Evolutionary conservation across 2,113 vertebrate genomes (phyloP).

Genomic region (Tachycineta bicolor): DNA sequence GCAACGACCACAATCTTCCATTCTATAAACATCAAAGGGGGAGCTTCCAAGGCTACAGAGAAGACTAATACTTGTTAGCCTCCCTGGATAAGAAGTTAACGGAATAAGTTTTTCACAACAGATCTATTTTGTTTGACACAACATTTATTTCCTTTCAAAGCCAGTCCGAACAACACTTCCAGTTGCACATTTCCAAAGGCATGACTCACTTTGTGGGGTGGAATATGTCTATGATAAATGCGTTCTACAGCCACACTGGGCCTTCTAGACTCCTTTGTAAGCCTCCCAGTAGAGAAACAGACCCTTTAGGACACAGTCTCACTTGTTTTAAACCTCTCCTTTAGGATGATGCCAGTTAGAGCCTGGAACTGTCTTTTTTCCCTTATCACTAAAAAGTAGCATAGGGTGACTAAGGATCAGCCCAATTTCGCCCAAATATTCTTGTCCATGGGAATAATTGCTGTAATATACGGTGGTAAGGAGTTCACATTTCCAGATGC

Average conservation of each 20-base stretch:
- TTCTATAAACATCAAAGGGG: neutral
- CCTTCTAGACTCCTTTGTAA: neutral
- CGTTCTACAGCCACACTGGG: neutral
- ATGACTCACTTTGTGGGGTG: neutral
- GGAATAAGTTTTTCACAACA: neutral
- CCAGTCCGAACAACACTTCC: neutral
- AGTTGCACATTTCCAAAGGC: neutral
- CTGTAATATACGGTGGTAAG: neutral
- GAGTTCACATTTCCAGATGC: neutral
- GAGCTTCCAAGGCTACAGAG: slow-evolving; percentile 20
- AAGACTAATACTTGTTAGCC: neutral
- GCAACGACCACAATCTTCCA: neutral
- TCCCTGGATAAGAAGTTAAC: neutral
- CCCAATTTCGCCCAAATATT: neutral
- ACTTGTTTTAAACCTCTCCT: neutral
- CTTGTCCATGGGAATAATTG: neutral
- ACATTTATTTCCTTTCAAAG: slow-evolving; percentile 15
- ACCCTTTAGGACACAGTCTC: neutral
- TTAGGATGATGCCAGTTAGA: neutral
- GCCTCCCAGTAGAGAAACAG: neutral
- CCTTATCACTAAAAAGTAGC: neutral
- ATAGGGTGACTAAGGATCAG: neutral
- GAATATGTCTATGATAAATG: neutral
- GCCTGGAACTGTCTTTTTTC: neutral
- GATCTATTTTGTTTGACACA: neutral